Evolutionary conservation across 2,888 invertebrate genomes (phyloP).

Genomic region (Chelonus formosanus): DNA sequence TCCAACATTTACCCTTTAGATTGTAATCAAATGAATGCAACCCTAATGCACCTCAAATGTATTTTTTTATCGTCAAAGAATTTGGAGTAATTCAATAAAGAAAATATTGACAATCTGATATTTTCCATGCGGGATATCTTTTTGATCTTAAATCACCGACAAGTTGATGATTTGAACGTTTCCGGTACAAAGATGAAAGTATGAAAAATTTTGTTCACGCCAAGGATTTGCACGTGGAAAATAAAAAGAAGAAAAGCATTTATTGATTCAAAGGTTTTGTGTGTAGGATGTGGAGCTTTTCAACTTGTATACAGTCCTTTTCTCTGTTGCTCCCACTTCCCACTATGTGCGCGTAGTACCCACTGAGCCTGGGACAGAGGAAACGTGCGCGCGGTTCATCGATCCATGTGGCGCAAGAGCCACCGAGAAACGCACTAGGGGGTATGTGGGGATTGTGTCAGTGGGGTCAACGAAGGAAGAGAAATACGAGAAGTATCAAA

Average conservation of each 20-base stretch:
- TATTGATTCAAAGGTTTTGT: slow-evolving; percentile 13
- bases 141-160: too few species aligned
- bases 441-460: too few species aligned
- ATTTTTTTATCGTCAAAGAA: too few species aligned
- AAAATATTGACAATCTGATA: too few species aligned
- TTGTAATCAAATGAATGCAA: too few species aligned
- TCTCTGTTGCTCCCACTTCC: slow-evolving; percentile 25
- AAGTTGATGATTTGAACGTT: too few species aligned
- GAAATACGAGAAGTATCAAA: too few species aligned
- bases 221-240: slow-evolving; percentile 15
- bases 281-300: neutral
- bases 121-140: too few species aligned
- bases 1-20: too few species aligned
- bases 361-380: slow-evolving; percentile 29
- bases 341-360: slow-evolving; percentile 22
- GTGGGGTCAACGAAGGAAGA: neutral
- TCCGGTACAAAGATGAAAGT: too few species aligned
- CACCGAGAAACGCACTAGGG: slow-evolving; percentile 16
- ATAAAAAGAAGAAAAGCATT: neutral
- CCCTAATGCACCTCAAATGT: too few species aligned
- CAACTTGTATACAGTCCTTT: neutral
- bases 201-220: neutral
- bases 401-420: slow-evolving; percentile 32
- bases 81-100: too few species aligned
- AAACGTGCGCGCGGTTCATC: slow-evolving; percentile 33